Conservation (phyloP, 30 jellyfish, hydroid and myxozoan genomes). For the Hydractinia symbiolongicarpus region DNA sequence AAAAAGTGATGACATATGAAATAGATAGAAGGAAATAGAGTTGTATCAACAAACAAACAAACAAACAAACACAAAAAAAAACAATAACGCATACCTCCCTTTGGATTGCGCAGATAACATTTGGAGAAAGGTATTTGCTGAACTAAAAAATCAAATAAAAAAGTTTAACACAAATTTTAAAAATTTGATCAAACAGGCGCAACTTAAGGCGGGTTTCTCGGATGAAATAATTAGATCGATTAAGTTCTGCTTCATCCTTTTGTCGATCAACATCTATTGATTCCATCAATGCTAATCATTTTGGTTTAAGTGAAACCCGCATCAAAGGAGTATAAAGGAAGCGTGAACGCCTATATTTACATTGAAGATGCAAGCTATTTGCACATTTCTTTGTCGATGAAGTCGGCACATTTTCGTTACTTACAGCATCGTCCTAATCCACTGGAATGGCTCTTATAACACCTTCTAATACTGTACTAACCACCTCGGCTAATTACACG, state of each 20-base stretch:
- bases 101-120: conserved; percentile 50
- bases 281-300: no score
- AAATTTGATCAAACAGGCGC: not conserved
- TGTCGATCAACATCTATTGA: not conserved
- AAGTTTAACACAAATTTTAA: not conserved
- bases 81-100: conserved; percentile 41
- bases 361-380: no score
- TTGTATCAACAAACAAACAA: not conserved
- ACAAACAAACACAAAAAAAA: not conserved
- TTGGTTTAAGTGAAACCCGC: no score
- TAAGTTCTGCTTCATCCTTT: not conserved
- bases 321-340: no score
- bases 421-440: no score
- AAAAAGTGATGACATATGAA: not conserved
- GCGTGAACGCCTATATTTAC: no score
- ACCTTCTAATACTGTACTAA: no score
- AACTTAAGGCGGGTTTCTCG: not conserved
- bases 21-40: not conserved
- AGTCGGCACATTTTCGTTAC: no score
- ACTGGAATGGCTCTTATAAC: no score
- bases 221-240: not conserved
- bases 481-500: no score
- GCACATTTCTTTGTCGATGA: no score
- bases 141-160: conserved; percentile 19
- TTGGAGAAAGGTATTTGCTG: conserved; percentile 55